Base-by-base conservation (phyloP, 2,797 vertebrate genomes). In the Setipinna tenuifilis region DNA sequence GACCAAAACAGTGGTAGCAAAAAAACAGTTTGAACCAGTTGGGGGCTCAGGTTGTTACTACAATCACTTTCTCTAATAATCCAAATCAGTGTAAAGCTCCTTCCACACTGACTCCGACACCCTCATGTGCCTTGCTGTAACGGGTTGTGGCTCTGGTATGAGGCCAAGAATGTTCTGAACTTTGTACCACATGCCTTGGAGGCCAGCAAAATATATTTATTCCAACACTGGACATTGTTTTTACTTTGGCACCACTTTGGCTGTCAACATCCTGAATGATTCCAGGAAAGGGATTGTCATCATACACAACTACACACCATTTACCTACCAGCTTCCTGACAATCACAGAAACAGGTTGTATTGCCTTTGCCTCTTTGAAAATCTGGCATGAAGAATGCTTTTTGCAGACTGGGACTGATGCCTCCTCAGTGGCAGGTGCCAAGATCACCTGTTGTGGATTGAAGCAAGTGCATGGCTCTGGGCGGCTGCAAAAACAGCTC, bases 391-490 rank as follows among this genome's bases (percentile, higher is more conserved):
- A 61, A 59, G 57, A 14, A 54, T 54, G 50, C 50, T 59, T 21
- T 59, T 3, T 4, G 4, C 10, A 10, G 46, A 48, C 19, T 21
- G 59, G 59, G 2, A 9, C 59, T 19, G 19, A 61, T 19, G 6
- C 59, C 59, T 61, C 59, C 19, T 61, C 59, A 61, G 59, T 21
- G 3, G 59, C 59, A 48, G 46, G 46, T 61, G 59, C 59, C 59
- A 61, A 23, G 59, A n/a, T 61, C 21, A 61, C n/a, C 59, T 61
- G 59, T 23, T 61, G 59, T 61, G 59, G 59, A 0, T n/a, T 61
- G 59, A n/a, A 61, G n/a, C 59, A 61, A 23, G 59, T 61, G 59
- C 59, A 61, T 61, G 21, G 59, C 59, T 61, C 59, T 61, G 59
- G 59, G n/a, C 19, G 59, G 59, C 59, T 61, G 19, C 59, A 61